These are phyloP conservation scores for Netelia inedita DNA, from an alignment of 2,888 invertebrate species.

Conservation along the genomic window DNA sequence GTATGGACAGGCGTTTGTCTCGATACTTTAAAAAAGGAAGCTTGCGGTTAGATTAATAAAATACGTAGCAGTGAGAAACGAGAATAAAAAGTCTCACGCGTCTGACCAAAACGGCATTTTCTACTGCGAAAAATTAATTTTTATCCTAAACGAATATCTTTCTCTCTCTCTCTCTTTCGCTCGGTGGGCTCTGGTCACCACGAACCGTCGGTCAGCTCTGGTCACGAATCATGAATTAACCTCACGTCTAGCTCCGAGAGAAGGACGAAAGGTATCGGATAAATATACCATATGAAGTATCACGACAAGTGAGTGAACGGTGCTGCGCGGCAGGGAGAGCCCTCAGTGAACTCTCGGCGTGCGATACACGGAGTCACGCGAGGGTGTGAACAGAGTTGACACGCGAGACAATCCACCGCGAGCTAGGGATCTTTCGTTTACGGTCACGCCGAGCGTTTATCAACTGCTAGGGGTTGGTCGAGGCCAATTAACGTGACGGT, in stretches of 20 bases:
- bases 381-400: constrained; percentile 74
- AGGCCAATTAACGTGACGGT: constrained; percentile 63
- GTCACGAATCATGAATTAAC: constrained; percentile 73
- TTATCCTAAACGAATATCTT: constrained; percentile 21
- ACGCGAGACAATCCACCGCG: constrained; percentile 71
- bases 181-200: constrained; percentile 3
- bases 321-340: constrained; percentile 71
- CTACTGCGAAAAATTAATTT: background rate
- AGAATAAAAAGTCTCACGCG: background rate
- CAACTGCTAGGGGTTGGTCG: constrained; percentile 23
- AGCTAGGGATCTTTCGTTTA: constrained; percentile 51
- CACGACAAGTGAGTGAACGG: constrained; percentile 69
- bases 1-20: background rate
- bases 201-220: constrained; percentile 48
- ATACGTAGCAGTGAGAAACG: background rate
- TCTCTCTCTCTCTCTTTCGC: background rate
- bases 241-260: constrained; percentile 39
- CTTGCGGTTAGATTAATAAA: background rate
- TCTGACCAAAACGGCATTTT: constrained; percentile 9
- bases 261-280: background rate
- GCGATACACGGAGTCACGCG: constrained; percentile 78
- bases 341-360: constrained; percentile 50
- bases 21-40: background rate
- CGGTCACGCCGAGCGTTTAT: constrained; percentile 65
- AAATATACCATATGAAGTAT: constrained; percentile 3